Conservation (phyloP, 1,140 invertebrate species). For the Drosophila neocordata region DNA sequence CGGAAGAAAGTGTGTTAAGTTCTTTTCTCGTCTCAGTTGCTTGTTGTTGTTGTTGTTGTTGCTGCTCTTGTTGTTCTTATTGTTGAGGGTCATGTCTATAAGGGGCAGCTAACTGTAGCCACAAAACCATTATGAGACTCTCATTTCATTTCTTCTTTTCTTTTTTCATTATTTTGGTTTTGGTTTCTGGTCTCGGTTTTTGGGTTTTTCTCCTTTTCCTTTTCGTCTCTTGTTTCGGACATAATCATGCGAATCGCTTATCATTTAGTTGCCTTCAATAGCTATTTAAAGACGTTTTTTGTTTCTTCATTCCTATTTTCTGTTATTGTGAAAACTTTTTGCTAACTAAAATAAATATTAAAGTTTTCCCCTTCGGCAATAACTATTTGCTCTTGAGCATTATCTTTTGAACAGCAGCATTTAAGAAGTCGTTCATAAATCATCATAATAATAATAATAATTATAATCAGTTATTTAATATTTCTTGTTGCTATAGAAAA, state of each 20-base stretch:
- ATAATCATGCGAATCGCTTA: conserved; percentile 54
- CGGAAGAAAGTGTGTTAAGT: conserved; percentile 62
- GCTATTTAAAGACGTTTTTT: conserved; percentile 24
- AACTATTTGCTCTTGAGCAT: no score
- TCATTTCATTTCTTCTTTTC: not conserved
- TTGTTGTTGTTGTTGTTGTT: conserved; percentile 16
- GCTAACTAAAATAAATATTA: not conserved
- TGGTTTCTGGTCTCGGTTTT: not conserved
- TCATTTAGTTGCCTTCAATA: conserved; percentile 43
- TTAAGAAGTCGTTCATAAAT: no score
- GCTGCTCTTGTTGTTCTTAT: not conserved
- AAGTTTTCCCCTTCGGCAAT: not conserved
- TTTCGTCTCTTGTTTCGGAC: conserved; percentile 34
- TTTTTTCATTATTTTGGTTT: no score
- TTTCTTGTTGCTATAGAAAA: no score
- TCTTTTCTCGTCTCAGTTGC: conserved; percentile 20
- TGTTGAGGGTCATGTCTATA: conserved; percentile 5
- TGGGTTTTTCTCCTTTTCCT: not conserved
- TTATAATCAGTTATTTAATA: no score
- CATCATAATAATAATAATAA: no score
- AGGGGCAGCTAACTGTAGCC: not conserved
- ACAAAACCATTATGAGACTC: conserved; percentile 6
- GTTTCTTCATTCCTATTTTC: conserved; percentile 21
- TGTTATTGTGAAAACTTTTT: not conserved
- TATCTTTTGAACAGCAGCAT: no score